Conservation (phyloP, 92 coral and sea anemone genomes). For the Heliopora coerulea region DNA sequence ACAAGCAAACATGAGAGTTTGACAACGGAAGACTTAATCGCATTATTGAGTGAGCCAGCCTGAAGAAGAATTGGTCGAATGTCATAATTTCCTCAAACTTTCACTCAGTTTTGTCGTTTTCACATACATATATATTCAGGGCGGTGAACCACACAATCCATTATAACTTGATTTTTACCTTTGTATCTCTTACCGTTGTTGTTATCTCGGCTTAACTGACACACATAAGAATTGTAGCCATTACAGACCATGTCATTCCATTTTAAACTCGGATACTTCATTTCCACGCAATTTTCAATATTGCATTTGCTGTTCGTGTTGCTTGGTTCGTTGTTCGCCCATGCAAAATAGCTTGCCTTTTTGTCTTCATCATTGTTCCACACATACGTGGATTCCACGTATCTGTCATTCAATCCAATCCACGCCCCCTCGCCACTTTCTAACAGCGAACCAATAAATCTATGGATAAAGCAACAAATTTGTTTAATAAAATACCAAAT, state of each 20-base stretch:
- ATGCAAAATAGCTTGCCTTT: conserved; percentile 57
- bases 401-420: conserved; percentile 91
- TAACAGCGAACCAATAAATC: conserved; percentile 76
- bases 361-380: conserved; percentile 81
- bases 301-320: conserved; percentile 81
- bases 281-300: conserved; percentile 85
- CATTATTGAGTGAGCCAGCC: no score
- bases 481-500: no score
- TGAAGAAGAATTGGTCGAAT: no score
- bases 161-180: no score
- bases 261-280: conserved; percentile 66
- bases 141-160: no score
- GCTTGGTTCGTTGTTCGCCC: conserved; percentile 71
- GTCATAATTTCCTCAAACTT: no score
- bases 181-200: not conserved
- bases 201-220: conserved; percentile 60
- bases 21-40: no score
- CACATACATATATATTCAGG: no score
- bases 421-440: conserved; percentile 85
- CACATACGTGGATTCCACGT: conserved; percentile 65
- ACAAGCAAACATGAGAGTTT: no score
- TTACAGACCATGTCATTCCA: conserved; percentile 97
- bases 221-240: conserved; percentile 72
- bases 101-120: no score
- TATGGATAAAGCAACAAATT: no score